These are phyloP conservation scores for Drosophila dives DNA, from an alignment of 2,888 invertebrate species.

Conservation along the genomic window DNA sequence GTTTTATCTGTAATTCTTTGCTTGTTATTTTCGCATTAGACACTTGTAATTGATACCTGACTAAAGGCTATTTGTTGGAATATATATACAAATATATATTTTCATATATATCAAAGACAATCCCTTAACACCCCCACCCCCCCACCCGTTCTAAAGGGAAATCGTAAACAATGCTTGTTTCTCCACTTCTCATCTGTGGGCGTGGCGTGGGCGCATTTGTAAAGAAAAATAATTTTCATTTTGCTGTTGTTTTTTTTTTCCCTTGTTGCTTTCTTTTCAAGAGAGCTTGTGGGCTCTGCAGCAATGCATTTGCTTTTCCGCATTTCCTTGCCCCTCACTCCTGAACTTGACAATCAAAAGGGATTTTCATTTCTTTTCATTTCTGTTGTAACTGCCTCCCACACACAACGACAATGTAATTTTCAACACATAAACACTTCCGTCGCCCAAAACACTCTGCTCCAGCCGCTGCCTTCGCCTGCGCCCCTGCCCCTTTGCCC, in stretches of 20 bases:
- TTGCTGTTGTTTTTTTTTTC: conserved; percentile 6
- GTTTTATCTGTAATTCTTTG: conserved; percentile 53
- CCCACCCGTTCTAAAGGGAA: conserved; percentile 7
- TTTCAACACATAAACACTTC: conserved; percentile 73
- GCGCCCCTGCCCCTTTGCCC: conserved; percentile 5
- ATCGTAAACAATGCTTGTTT: conserved; percentile 37
- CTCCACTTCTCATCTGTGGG: conserved; percentile 18
- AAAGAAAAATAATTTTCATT: conserved; percentile 54
- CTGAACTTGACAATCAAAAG: conserved; percentile 77
- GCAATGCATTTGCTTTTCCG: neutral
- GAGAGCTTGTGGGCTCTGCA: conserved; percentile 31
- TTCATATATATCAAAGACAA: neutral
- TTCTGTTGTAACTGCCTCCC: conserved; percentile 29
- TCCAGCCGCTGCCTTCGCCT: neutral
- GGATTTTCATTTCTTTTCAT: conserved; percentile 66
- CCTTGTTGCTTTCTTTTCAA: conserved; percentile 9
- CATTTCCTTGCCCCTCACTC: conserved; percentile 6
- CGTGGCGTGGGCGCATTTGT: conserved; percentile 57
- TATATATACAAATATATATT: neutral
- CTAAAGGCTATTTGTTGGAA: conserved; percentile 6
- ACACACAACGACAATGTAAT: conserved; percentile 33
- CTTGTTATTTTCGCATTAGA: conserved; percentile 79
- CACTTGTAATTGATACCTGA: conserved; percentile 74
- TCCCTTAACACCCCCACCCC: neutral
- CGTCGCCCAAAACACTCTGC: conserved; percentile 30